These are phyloP conservation scores for Clarias pachynema DNA, from an alignment of 2,797 vertebrate genomes.

Conservation along the genomic window DNA sequence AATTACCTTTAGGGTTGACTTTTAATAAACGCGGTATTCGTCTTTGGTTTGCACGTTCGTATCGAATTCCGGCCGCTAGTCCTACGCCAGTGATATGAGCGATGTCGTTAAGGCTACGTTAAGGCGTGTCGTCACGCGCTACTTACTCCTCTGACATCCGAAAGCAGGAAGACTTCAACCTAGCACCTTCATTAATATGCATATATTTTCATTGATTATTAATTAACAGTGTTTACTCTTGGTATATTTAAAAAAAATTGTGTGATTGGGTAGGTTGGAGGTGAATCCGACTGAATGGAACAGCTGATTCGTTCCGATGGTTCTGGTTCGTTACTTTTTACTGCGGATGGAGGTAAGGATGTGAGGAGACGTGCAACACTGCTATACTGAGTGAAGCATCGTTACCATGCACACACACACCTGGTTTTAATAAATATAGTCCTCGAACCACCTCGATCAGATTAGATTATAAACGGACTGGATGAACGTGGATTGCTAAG, in stretches of 20 bases:
- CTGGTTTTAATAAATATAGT: background rate
- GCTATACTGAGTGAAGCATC: background rate
- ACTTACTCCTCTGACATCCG: background rate
- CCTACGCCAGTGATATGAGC: background rate
- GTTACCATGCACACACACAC: background rate
- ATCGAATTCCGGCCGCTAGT: background rate
- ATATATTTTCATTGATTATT: background rate
- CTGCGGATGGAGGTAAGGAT: background rate
- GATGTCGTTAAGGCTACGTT: background rate
- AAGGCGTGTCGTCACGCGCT: background rate
- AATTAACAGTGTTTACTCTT: background rate
- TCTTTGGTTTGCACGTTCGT: conserved; percentile 10
- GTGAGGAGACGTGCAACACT: background rate
- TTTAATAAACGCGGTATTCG: background rate
- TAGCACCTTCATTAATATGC: conserved; percentile 42
- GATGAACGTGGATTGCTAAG: background rate
- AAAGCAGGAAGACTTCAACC: conserved; percentile 25
- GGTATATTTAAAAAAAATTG: background rate
- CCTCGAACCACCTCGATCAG: background rate
- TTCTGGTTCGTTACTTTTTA: background rate
- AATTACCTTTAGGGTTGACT: no score
- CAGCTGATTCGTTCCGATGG: background rate
- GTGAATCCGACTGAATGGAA: background rate
- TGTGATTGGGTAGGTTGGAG: background rate
- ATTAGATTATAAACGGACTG: background rate